Base-by-base conservation (phyloP, 2,888 invertebrate genomes). In the Darwinula stevensoni region DNA sequence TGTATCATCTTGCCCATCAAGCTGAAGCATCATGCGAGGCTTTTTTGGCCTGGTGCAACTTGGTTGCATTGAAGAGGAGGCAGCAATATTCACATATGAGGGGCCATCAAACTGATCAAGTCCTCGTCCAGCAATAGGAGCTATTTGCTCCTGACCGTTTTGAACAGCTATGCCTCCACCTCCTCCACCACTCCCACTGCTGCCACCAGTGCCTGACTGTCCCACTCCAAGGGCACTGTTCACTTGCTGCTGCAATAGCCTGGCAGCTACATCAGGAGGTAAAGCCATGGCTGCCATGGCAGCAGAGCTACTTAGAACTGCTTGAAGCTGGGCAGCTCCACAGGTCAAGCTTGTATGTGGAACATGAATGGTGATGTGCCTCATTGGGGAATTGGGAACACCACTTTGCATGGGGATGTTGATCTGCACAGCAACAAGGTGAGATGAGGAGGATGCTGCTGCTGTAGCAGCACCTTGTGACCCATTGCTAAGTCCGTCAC, bases 221-320 rank as follows among this genome's bases (percentile, higher is more conserved):
- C n/a, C n/a, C n/a, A n/a, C n/a, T n/a, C n/a, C n/a, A n/a, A n/a
- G n/a, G n/a, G n/a, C n/a, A n/a, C n/a, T n/a, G n/a, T n/a, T n/a
- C 2, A 80, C 76, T 50, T 78, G 78, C 47, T 76, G 74, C 44
- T 80, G 80, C n/a, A 82, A 54, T 37, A 78, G 58, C 2, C 72
- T 66, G 1, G 75, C 70, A 15, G 80, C 78, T 44, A 76, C 52
- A 14, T 65, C 63, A 37, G 70, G 65, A 15, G 84, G 82, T 44
- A 84, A 59, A 42, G 72, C 68, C 63, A 82, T 72, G 18, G 82
- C 76, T 4, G 82, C 78, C 42, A 76, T 71, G 39, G 82, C 78
- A 31, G 82, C 67, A 32, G 80, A 74, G 26, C 76, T 75, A 26
- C 78, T 76, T 37, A 80, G 57, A 33, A 78, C 70, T 49, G 66